phyloP scores from a whole-genome alignment of 2,888 invertebrate species.

The Strigamia transsilvanica region DNA sequence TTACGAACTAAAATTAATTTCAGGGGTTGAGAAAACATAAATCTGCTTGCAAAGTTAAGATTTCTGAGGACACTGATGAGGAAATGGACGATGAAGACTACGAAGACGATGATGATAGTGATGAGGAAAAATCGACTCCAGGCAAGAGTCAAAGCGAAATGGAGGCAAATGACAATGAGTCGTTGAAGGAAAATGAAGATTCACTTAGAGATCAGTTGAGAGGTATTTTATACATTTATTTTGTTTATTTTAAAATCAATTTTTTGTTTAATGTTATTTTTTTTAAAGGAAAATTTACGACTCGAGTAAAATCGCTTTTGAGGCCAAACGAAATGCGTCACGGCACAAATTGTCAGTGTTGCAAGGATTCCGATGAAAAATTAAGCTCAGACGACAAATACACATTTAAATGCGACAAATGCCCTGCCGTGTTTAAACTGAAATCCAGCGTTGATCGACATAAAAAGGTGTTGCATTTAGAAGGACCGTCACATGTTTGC shows the following conservation, averaged over 20 bases:
- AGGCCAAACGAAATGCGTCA: constrained; percentile 43
- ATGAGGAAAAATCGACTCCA: not conserved
- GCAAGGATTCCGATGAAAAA: constrained; percentile 21
- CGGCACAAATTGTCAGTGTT: not conserved
- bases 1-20: not conserved
- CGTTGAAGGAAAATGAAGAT: constrained; percentile 40
- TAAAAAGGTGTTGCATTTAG: constrained; percentile 74
- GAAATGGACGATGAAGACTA: constrained; percentile 22
- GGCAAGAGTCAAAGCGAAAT: constrained; percentile 33
- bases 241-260: not conserved
- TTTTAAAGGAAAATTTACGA: constrained; percentile 56
- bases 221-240: constrained; percentile 27
- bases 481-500: constrained; percentile 72
- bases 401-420: constrained; percentile 58
- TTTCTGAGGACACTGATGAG: not conserved
- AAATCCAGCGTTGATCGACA: constrained; percentile 69
- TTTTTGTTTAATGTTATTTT: not conserved
- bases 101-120: not conserved
- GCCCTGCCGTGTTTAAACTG: constrained; percentile 58
- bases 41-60: constrained; percentile 46
- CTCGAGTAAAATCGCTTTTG: constrained; percentile 55
- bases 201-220: constrained; percentile 41
- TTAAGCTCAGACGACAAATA: constrained; percentile 51
- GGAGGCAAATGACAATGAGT: not conserved
- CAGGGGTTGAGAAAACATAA: constrained; percentile 48